Conservation (phyloP, 2,888 invertebrate species). For the Phania funesta region DNA sequence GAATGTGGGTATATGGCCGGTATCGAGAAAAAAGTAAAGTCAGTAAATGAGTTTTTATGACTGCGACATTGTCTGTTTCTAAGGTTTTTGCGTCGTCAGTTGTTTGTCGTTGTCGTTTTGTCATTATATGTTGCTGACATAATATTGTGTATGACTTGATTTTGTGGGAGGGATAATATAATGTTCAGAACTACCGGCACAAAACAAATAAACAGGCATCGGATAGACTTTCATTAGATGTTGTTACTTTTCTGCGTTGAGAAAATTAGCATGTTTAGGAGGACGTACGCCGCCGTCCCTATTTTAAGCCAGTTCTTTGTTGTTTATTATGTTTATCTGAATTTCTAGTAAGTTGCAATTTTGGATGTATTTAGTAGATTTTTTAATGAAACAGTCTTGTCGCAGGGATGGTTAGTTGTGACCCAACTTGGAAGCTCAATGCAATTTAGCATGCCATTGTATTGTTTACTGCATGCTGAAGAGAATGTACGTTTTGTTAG, state of each 20-base stretch:
- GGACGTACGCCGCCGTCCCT: neutral
- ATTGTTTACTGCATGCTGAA: too few species aligned
- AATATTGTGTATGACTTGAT: slow-evolving; percentile 18
- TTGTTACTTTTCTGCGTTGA: neutral
- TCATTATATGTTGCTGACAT: neutral
- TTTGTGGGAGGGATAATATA: neutral
- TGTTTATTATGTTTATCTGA: neutral
- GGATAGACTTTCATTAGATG: slow-evolving; percentile 53
- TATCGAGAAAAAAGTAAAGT: slow-evolving; percentile 44
- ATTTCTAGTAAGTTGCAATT: neutral
- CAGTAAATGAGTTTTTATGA: slow-evolving; percentile 64
- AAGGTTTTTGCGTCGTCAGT: slow-evolving; percentile 21
- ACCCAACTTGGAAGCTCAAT: too few species aligned
- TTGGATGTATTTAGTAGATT: too few species aligned
- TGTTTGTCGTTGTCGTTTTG: neutral
- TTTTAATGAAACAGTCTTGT: too few species aligned
- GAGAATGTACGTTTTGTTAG: too few species aligned
- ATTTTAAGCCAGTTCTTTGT: neutral
- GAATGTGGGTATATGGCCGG: neutral
- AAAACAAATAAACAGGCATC: slow-evolving; percentile 39
- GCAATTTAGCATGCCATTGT: too few species aligned
- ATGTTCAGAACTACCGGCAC: neutral
- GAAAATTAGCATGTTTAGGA: slow-evolving; percentile 48
- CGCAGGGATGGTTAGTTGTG: too few species aligned
- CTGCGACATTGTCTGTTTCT: slow-evolving; percentile 41